phyloP scores from a whole-genome alignment of 2,113 vertebrate genomes.

The Trichechus manatus region DNA sequence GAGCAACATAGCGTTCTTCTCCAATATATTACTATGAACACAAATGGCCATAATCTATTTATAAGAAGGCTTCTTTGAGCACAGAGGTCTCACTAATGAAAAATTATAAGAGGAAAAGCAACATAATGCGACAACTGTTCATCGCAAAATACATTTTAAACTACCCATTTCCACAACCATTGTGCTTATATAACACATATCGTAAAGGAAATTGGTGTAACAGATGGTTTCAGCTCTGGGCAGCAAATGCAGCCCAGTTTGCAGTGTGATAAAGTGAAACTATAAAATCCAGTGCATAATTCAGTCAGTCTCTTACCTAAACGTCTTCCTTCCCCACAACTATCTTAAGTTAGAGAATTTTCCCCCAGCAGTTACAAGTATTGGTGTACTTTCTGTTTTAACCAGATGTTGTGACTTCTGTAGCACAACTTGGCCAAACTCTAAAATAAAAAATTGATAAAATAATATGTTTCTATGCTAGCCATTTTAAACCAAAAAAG shows the following conservation, averaged over 20 bases:
- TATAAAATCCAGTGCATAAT: constrained; percentile 59
- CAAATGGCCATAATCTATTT: constrained; percentile 76
- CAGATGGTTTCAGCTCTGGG: constrained; percentile 78
- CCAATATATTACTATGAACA: constrained; percentile 79
- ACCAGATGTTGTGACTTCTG: constrained; percentile 40
- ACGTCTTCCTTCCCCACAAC: constrained; percentile 72
- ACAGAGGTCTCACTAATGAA: constrained; percentile 75
- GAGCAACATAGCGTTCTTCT: constrained; percentile 82
- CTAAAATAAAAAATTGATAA: constrained; percentile 80
- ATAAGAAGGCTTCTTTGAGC: constrained; percentile 65
- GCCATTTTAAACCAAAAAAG: constrained; percentile 81
- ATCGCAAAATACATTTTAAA: constrained; percentile 79
- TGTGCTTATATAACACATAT: constrained; percentile 84
- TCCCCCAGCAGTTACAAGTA: constrained; percentile 73
- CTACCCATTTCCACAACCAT: constrained; percentile 72
- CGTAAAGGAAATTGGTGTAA: constrained; percentile 75
- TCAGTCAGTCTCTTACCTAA: constrained; percentile 78
- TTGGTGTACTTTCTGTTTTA: constrained; percentile 79
- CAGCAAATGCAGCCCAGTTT: constrained; percentile 78
- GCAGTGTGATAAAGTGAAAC: constrained; percentile 84
- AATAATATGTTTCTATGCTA: constrained; percentile 69
- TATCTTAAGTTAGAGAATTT: constrained; percentile 52
- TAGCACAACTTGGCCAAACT: constrained; percentile 70
- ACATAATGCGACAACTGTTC: constrained; percentile 72
- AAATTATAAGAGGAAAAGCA: constrained; percentile 62